Conservation (phyloP, 2,113 vertebrate genomes). For the Cebus imitator region DNA sequence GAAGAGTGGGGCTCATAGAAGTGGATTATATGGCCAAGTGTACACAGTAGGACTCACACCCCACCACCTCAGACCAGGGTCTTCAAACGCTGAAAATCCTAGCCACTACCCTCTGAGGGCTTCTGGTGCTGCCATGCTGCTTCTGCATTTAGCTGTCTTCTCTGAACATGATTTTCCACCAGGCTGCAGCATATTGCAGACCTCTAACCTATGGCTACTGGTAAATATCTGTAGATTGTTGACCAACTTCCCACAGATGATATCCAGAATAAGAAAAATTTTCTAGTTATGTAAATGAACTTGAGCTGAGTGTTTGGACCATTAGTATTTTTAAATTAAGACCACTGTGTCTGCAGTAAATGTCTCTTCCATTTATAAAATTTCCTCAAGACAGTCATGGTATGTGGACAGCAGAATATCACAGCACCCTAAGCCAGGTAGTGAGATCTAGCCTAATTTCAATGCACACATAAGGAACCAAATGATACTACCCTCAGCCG, state of each 20-base stretch:
- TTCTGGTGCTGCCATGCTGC: background rate
- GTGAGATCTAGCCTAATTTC: background rate
- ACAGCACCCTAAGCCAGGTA: background rate
- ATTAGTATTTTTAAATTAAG: background rate
- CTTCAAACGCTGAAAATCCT: background rate
- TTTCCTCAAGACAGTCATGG: background rate
- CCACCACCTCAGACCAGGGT: background rate
- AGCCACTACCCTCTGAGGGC: accelerated
- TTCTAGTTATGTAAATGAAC: background rate
- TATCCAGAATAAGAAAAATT: background rate
- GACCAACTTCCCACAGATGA: background rate
- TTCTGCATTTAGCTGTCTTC: background rate
- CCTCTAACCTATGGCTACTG: no score
- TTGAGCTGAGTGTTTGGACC: background rate
- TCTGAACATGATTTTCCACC: background rate
- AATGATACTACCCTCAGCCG: background rate
- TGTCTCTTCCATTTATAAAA: background rate
- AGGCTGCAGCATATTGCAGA: background rate
- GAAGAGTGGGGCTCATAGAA: background rate
- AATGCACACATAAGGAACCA: background rate
- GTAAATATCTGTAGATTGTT: background rate
- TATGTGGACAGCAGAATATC: background rate
- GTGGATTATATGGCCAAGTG: accelerated
- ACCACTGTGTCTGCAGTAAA: background rate
- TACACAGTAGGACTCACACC: background rate